These are phyloP conservation scores for Zygogramma bicolorata DNA, from an alignment of 2,888 invertebrate genomes.

Conservation along the genomic window DNA sequence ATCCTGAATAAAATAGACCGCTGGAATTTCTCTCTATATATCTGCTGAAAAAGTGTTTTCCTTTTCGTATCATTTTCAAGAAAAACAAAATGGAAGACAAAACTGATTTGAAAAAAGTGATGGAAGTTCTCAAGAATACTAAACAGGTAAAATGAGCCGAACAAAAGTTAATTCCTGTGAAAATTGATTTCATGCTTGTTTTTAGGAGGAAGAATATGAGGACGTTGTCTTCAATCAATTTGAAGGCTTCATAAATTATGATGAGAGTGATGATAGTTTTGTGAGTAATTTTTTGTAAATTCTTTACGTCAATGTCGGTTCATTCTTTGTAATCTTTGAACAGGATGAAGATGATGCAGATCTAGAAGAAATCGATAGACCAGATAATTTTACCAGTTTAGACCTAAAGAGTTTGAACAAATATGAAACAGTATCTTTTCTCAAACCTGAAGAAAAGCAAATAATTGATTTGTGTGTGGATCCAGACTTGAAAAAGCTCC, in stretches of 20 bases:
- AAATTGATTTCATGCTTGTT: too few species aligned
- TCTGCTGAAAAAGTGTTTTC: too few species aligned
- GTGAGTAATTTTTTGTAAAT: conserved; percentile 30
- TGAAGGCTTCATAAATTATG: conserved; percentile 42
- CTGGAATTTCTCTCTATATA: too few species aligned
- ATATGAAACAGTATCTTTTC: conserved; percentile 32
- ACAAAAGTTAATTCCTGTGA: neutral
- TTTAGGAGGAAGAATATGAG: conserved; percentile 25
- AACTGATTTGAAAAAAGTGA: conserved; percentile 44
- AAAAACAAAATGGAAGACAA: conserved; percentile 42
- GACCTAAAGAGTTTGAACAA: conserved; percentile 35
- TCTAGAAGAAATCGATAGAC: conserved; percentile 19
- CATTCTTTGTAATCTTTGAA: too few species aligned
- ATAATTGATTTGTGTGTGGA: conserved; percentile 53
- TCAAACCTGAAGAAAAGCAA: conserved; percentile 50
- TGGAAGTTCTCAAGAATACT: conserved; percentile 34
- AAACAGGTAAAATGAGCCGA: conserved; percentile 23
- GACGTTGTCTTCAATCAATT: conserved; percentile 30
- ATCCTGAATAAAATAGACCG: too few species aligned
- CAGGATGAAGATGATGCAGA: conserved; percentile 20
- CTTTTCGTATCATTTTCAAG: too few species aligned
- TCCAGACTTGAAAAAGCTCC: conserved; percentile 48
- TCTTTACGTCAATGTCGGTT: too few species aligned
- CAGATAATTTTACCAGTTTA: conserved; percentile 8
- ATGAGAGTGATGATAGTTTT: conserved; percentile 35